Evolutionary conservation across 2,113 vertebrate species (phyloP), one percentile per base, ranked within the genome.

Genomic region (Anarrhichthys ocellatus): DNA sequence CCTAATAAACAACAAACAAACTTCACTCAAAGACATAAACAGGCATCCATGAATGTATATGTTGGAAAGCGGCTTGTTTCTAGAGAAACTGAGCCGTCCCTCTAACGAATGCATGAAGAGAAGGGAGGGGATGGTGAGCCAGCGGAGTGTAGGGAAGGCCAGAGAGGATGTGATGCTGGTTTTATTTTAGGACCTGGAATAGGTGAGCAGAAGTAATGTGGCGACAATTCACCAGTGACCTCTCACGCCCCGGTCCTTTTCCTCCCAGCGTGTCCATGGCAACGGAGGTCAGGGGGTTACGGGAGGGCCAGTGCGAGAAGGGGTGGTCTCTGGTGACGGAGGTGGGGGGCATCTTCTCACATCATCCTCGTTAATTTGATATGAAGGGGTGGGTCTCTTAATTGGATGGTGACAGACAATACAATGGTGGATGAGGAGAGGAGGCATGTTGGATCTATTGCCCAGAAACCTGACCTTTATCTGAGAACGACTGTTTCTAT

Each of bases 371-470:
- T 87, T 88, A 89, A 88, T 82, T 65, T 14, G 29, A 86, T 75
- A 81, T 77, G 82, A 87, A 52, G 73, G 76, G 74, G 83, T 80
- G 81, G 83, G 80, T 82, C 85, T 48, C 27, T 80, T 89, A 84
- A 90, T 87, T 81, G 85, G 81, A 81, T 65, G 5, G 36, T 82
- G 80, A 86, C 73, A 89, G 46, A 68, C 70, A 69, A 27, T 61
- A 58, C 64, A 86, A 32, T 11, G 34, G 81, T 76, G 83, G 84
- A 84, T 78, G 65, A 79, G 84, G 61, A 18, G 20, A 67, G 24
- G 9, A 77, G 67, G 32, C 68, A 11, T 15, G 38, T 15, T 17
- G 2, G 15, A 44, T 74, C 38, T 7, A 0, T 24, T 73, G 36
- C 68, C 74, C 67, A 9, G 46, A 56, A 34, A 27, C 52, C 5